A percentile compares a stretch with the other conserved stretches of the same genome.
Evolutionary conservation across 2,888 invertebrate species (phyloP).

Genomic region (Polydrusus pterygomalis): DNA sequence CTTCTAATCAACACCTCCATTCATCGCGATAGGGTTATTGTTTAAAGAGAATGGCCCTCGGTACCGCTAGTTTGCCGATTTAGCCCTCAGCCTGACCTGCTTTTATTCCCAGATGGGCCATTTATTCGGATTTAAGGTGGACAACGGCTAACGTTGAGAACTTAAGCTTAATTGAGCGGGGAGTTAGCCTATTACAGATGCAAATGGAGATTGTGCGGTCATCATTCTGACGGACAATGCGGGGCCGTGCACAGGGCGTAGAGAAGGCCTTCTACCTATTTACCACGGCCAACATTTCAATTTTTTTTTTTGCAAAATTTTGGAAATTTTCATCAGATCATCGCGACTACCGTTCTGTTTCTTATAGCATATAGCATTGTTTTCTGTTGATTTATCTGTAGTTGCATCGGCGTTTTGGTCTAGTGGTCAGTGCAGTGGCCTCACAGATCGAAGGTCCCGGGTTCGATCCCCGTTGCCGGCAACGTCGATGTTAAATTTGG

Average conservation of each 20-base stretch:
- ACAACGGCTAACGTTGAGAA: constrained; percentile 65
- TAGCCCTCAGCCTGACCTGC: constrained; percentile 60
- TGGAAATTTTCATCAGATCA: no score
- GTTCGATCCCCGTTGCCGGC: no score
- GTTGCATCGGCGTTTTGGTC: no score
- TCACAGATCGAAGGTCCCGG: no score
- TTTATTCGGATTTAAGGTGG: constrained; percentile 72
- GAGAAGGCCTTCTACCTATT: not conserved
- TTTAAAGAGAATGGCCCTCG: constrained; percentile 64
- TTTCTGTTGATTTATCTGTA: no score
- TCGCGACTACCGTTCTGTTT: no score
- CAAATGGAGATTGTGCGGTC: constrained; percentile 69
- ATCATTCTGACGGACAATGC: constrained; percentile 66
- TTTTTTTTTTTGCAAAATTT: no score
- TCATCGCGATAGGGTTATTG: constrained; percentile 66
- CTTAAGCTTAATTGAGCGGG: constrained; percentile 69
- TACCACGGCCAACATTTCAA: constrained; percentile 12
- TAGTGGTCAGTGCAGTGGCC: no score
- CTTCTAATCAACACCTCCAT: constrained; percentile 71
- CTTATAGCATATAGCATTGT: no score
- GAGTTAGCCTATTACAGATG: constrained; percentile 70
- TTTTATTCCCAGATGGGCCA: constrained; percentile 70
- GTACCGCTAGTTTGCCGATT: constrained; percentile 60
- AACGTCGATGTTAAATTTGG: no score
- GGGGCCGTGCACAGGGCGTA: constrained; percentile 40